phyloP scores from a whole-genome alignment of 2,797 vertebrate species.

The Paedocypris micromegethes region DNA sequence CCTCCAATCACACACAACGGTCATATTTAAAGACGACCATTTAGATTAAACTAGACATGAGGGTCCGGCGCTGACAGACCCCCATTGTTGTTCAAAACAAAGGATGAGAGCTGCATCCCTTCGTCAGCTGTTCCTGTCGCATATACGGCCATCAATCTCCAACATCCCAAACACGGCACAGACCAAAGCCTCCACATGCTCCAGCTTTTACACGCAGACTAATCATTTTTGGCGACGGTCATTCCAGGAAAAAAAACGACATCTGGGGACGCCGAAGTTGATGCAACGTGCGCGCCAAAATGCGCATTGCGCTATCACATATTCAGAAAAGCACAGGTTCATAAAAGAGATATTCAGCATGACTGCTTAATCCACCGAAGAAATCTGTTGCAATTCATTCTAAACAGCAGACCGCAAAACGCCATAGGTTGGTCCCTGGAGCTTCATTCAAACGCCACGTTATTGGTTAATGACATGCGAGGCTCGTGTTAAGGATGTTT shows the following conservation, averaged over 20 bases:
- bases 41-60: not conserved
- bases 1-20: no score
- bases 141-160: not conserved
- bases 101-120: constrained; percentile 5
- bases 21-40: no score
- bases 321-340: constrained; percentile 8
- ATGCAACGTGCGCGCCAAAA: constrained; percentile 51
- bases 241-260: no score
- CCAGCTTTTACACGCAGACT: no score
- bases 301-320: constrained; percentile 63
- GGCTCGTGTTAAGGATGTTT: not conserved
- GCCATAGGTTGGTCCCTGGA: constrained; percentile 4
- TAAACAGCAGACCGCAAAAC: not conserved
- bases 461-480: constrained; percentile 24
- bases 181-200: not conserved
- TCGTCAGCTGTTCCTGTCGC: not conserved
- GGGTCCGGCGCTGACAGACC: not conserved
- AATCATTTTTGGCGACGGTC: no score
- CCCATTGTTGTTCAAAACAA: constrained; percentile 18
- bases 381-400: constrained; percentile 9
- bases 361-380: not conserved
- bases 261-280: not conserved
- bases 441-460: constrained; percentile 3
- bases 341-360: not conserved
- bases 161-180: not conserved